These are phyloP conservation scores for Lethrus apterus DNA, from an alignment of 1,140 invertebrate genomes.

Conservation along the genomic window DNA sequence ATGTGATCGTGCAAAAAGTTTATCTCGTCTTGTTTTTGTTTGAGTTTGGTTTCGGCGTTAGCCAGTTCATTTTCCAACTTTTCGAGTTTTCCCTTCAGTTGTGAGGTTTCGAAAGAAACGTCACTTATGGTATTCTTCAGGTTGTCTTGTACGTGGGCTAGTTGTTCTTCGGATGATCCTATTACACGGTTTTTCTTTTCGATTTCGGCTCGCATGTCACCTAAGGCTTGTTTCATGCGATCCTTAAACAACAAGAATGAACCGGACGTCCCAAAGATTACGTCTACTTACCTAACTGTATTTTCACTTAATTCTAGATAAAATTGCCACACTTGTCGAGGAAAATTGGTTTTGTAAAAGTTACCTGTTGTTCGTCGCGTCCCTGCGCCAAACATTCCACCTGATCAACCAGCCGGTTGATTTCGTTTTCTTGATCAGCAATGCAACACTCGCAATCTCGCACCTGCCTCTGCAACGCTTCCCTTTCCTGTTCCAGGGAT, in stretches of 20 bases:
- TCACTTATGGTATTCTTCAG: constrained; percentile 30
- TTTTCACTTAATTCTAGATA: constrained; percentile 9
- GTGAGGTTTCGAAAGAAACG: constrained; percentile 24
- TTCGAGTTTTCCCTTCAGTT: constrained; percentile 23
- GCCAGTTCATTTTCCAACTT: constrained; percentile 22
- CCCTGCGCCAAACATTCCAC: constrained; percentile 33
- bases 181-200: constrained; percentile 35
- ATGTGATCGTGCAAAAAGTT: background rate
- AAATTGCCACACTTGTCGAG: constrained; percentile 23
- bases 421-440: constrained; percentile 38
- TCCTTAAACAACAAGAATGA: constrained; percentile 25
- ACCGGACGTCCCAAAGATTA: background rate
- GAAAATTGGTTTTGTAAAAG: constrained; percentile 3
- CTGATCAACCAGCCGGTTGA: constrained; percentile 31
- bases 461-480: constrained; percentile 26
- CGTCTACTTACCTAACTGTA: background rate
- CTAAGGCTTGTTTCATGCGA: constrained; percentile 28
- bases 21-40: constrained; percentile 1
- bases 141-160: constrained; percentile 32
- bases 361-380: constrained; percentile 34
- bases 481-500: constrained; percentile 26
- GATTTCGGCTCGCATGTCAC: constrained; percentile 30
- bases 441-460: constrained; percentile 31
- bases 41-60: constrained; percentile 11
- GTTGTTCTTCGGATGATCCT: constrained; percentile 31